Conservation (phyloP, 2,888 invertebrate species). For the Aphidoletes aphidimyza region DNA sequence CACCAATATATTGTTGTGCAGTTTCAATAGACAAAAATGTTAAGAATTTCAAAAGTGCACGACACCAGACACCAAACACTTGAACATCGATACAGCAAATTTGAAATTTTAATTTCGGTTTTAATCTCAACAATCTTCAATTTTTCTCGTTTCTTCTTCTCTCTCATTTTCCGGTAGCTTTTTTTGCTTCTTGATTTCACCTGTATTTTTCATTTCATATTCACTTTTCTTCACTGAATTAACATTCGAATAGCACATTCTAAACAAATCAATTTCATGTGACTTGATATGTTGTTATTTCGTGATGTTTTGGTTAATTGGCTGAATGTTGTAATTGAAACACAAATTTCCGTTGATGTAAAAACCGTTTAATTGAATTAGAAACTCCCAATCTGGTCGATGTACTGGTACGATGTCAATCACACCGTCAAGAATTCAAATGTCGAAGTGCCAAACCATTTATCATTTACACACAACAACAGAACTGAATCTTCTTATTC, state of each 20-base stretch:
- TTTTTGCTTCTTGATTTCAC: no score
- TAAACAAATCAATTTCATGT: no score
- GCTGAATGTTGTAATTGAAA: neutral
- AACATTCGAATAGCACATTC: no score
- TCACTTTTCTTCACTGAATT: neutral
- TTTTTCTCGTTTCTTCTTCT: neutral
- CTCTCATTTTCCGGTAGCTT: neutral
- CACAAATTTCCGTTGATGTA: neutral
- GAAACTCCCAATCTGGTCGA: neutral
- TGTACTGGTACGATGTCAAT: neutral
- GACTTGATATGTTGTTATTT: neutral
- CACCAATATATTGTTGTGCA: no score
- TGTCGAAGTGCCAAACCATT: neutral
- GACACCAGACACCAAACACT: neutral
- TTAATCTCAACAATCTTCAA: no score
- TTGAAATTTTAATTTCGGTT: neutral
- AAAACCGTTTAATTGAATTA: neutral
- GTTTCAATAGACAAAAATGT: neutral
- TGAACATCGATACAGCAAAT: neutral
- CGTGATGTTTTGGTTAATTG: neutral
- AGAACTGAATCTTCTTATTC: neutral
- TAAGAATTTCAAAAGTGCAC: neutral
- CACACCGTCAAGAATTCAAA: neutral
- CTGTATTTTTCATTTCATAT: neutral
- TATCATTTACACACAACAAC: constrained; percentile 4